Evolutionary conservation across 2,888 invertebrate species (phyloP).

Genomic region (Papilio elwesi): DNA sequence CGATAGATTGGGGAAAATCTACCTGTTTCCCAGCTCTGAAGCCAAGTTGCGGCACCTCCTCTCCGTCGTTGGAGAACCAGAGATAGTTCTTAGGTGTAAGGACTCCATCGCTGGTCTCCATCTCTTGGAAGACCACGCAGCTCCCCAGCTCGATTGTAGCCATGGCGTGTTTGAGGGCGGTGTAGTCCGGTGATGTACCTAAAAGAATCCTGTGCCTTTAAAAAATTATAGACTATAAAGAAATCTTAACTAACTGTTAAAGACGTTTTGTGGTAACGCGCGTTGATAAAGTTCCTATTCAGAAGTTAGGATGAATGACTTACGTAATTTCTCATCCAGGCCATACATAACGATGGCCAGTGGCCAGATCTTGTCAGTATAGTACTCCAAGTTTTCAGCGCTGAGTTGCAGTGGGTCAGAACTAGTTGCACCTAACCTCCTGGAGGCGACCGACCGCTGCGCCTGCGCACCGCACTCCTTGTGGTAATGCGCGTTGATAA

Average conservation of each 20-base stretch:
- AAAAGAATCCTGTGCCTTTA: constrained; percentile 10
- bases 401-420: constrained; percentile 42
- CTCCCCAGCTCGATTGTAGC: constrained; percentile 56
- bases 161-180: constrained; percentile 57
- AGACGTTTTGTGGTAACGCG: constrained; percentile 65
- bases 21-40: constrained; percentile 64
- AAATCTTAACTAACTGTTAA: no score
- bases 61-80: constrained; percentile 55
- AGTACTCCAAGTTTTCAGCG: constrained; percentile 52
- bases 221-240: no score
- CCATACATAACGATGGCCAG: constrained; percentile 66
- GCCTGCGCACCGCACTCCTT: constrained; percentile 57
- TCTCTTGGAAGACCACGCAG: constrained; percentile 65
- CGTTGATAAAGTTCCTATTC: constrained; percentile 66
- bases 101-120: constrained; percentile 37
- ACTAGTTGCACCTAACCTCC: constrained; percentile 3
- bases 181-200: constrained; percentile 47
- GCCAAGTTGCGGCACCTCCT: constrained; percentile 58
- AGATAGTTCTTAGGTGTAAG: constrained; percentile 57
- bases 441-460: constrained; percentile 25
- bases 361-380: constrained; percentile 64
- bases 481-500: constrained; percentile 65
- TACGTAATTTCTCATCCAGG: constrained; percentile 51
- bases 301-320: constrained; percentile 26
- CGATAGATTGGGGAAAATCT: no score